Evolutionary conservation across 1,140 invertebrate genomes (phyloP), one percentile per base, ranked within the genome.

Genomic region (Steinernema khuongi): DNA sequence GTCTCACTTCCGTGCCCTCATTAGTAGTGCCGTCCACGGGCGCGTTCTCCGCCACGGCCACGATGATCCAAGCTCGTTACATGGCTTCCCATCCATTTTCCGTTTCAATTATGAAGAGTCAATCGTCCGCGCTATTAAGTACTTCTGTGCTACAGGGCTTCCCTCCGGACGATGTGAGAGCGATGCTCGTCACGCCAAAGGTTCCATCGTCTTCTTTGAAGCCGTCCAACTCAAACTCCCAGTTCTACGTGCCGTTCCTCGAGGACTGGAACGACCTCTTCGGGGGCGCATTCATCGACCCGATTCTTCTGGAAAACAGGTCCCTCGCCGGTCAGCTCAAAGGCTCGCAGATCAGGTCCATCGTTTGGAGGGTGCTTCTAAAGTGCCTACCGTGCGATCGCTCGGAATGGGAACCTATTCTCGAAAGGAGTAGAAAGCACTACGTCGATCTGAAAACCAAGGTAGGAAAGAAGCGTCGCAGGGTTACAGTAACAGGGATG

Each of bases 211-310:
- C 22, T 14, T 60, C 19, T 22, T 7, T 22, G 19, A 41, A 41
- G 7, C 50, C n/a, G n/a, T n/a, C n/a, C n/a, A n/a, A n/a, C 14
- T 60, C 50, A 60, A 60, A 60, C 19, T 60, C 50, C 4, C 50
- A 60, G 14, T 60, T 60, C 19, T 60, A 60, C 50, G 50, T 60
- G 7, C 50, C 50, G 22, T 60, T 60, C 26, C 50, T 60, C 50
- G 50, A 60, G 22, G 50, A 60, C 19, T 60, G 50, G 50, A 60
- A 60, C 22, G 50, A 60, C 2, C 50, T 60, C 50, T 60, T 60
- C 50, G 50, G 50, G 4, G 50, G 50, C 7, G 26, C 50, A 4
- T 17, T 26, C 50, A 60, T 60, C 50, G 50, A 60, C 50, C 50
- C 22, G 4, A 22, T 4, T 2, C 11, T 17, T 22, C 7, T 60